These are phyloP conservation scores for Tortrix viridana DNA, from an alignment of 2,888 invertebrate species.

Conservation along the genomic window DNA sequence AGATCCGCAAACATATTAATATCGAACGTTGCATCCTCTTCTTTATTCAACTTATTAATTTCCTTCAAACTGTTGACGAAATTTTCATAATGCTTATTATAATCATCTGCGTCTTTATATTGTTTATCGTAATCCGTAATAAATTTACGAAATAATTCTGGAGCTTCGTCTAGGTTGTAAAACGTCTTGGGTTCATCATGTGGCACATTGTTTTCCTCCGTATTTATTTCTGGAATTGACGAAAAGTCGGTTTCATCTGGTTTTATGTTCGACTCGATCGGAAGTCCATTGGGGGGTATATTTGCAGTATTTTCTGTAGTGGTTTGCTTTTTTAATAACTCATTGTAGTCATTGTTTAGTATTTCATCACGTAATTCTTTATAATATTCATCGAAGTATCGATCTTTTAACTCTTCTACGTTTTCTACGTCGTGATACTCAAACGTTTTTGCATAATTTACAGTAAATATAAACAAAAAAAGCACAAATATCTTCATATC, in stretches of 20 bases:
- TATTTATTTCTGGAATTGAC: background rate
- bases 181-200: conserved; percentile 38
- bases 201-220: background rate
- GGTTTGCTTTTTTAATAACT: background rate
- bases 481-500: conserved; percentile 15
- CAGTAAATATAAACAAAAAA: conserved; percentile 13
- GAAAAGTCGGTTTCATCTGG: background rate
- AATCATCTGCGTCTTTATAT: conserved; percentile 56
- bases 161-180: conserved; percentile 62
- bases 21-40: conserved; percentile 46
- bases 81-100: conserved; percentile 51
- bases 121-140: conserved; percentile 54
- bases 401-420: conserved; percentile 41
- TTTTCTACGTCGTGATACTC: conserved; percentile 38
- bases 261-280: conserved; percentile 12
- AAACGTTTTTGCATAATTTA: conserved; percentile 37
- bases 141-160: conserved; percentile 57
- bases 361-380: background rate
- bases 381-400: conserved; percentile 25
- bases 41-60: conserved; percentile 60
- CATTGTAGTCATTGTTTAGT: background rate
- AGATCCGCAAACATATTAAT: conserved; percentile 67
- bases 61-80: conserved; percentile 60
- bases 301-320: conserved; percentile 2
- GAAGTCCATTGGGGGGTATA: background rate